These are phyloP conservation scores for Drosophila busckii DNA, from an alignment of 1,140 invertebrate genomes.

Conservation along the genomic window DNA sequence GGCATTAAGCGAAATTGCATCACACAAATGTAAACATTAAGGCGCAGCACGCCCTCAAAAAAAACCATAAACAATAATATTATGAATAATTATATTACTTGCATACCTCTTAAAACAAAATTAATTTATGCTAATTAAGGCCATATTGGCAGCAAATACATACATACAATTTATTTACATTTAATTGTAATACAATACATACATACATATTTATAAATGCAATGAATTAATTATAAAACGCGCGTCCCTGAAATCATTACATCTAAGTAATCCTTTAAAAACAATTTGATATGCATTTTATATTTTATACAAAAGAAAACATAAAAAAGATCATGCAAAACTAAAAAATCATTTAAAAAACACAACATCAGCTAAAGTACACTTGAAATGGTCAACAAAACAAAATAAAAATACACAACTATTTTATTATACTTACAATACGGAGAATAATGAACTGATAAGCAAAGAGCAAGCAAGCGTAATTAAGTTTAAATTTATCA, in stretches of 20 bases:
- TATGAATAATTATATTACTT: constrained; percentile 49
- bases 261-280: constrained; percentile 29
- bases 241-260: constrained; percentile 36
- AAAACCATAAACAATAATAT: constrained; percentile 1
- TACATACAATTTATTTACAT: constrained; percentile 33
- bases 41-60: constrained; percentile 16
- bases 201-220: constrained; percentile 40
- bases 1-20: constrained; percentile 31
- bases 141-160: constrained; percentile 53
- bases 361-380: neutral
- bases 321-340: constrained; percentile 3
- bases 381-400: constrained; percentile 9
- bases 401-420: constrained; percentile 24
- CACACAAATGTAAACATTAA: constrained; percentile 18
- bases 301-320: constrained; percentile 50
- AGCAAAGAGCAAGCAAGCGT: constrained; percentile 60
- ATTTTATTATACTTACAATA: constrained; percentile 50
- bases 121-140: constrained; percentile 42
- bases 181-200: constrained; percentile 14
- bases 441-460: constrained; percentile 73
- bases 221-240: constrained; percentile 28
- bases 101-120: constrained; percentile 28
- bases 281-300: constrained; percentile 71
- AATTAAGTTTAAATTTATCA: constrained; percentile 45
- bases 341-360: constrained; percentile 18